phyloP scores from a whole-genome alignment of 2,797 vertebrate species.

The Melanitta fusca region DNA sequence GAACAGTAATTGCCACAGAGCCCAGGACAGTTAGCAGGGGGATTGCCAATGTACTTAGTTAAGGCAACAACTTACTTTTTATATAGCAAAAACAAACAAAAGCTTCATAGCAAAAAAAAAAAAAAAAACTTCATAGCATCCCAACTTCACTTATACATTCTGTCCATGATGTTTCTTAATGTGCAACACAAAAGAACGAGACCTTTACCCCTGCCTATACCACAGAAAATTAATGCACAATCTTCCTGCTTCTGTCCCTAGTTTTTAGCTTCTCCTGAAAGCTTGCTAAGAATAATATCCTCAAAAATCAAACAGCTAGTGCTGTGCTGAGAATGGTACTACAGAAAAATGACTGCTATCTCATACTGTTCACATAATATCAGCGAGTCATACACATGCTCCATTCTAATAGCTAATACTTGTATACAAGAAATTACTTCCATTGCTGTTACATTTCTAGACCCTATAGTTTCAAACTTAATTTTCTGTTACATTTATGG shows the following conservation, averaged over 20 bases:
- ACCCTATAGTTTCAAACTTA: neutral
- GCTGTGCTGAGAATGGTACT: slow-evolving; percentile 12
- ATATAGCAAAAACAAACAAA: too few relatives aligned
- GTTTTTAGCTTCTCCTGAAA: slow-evolving; percentile 26
- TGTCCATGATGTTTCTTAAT: neutral
- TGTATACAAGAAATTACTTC: neutral
- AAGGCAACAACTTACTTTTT: too few relatives aligned
- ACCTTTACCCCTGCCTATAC: neutral
- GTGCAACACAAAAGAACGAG: neutral
- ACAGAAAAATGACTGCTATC: slow-evolving; percentile 1
- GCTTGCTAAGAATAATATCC: slow-evolving; percentile 3
- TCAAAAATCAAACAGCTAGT: slow-evolving; percentile 10
- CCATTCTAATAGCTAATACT: neutral
- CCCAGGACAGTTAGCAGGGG: neutral
- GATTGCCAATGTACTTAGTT: neutral
- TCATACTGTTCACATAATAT: slow-evolving; percentile 1
- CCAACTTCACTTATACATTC: neutral
- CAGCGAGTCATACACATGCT: neutral
- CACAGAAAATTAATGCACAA: neutral
- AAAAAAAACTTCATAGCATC: neutral
- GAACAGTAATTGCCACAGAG: neutral
- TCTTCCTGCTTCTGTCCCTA: neutral
- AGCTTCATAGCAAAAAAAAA: neutral
- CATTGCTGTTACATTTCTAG: neutral
- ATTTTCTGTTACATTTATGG: neutral